Evolutionary conservation across 2,888 invertebrate genomes (phyloP), one percentile per base, ranked within the genome.

Genomic region (Machimus atricapillus): DNA sequence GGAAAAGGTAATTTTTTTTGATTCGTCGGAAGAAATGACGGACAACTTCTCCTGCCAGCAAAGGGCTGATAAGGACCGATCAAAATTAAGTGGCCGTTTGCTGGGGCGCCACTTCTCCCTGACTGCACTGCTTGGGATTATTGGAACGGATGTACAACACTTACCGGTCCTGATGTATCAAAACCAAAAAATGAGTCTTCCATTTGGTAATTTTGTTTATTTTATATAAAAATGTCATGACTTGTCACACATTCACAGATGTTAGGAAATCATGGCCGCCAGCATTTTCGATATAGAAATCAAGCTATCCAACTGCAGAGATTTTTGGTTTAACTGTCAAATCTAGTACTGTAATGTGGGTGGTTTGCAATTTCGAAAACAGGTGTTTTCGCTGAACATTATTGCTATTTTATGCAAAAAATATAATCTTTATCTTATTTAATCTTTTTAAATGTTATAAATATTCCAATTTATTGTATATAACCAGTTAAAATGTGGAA

Each of bases 171-270:
- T 93, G 95, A 94, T 92, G 96, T 94, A 94, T 96, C 95, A 94
- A 96, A 96, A 94, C 95, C 96, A 94, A 96, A 97, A 95, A 96
- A 97, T 93, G 96, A 95, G 95, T 97, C 95, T 95, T 96, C 96
- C 96, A 97, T 97, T 95, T 93, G 90, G 89, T 90, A 91, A 91
- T 90, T 93, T 94, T 94, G 94, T 94, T 92, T 93, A 94, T 93
- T 94, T 94, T 93, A 93, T 92, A 94, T 93, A 93, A 93, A 94
- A 94, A 93, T 95, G 94, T 94, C 94, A 94, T 95, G 94, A 93
- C 94, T 94, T 94, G 94, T 94, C 86, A 86, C 79, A 79, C 86
- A 86, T 58, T 79, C 79, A 43, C 86, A 86, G 52, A 79, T 86
- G 77, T 76, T 74, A 43, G 43, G 73, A 85, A 46, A 74, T 76